Evolutionary conservation across 2,888 invertebrate species (phyloP).

Genomic region (Hofmannophila pseudospretella): DNA sequence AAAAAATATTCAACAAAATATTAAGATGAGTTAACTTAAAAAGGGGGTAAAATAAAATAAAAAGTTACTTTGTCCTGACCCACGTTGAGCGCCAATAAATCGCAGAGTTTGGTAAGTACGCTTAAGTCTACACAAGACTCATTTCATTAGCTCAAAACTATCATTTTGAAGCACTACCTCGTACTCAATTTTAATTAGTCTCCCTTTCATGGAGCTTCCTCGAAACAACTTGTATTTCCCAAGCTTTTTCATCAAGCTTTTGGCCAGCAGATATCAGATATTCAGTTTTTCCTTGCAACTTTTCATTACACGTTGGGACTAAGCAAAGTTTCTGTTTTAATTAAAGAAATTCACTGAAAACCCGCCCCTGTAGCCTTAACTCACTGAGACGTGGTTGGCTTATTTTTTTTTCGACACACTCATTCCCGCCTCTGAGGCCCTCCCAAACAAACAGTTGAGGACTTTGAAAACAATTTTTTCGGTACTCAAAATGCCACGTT

Average conservation of each 20-base stretch:
- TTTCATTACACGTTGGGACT: conserved; percentile 55
- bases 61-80: no score
- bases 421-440: conserved; percentile 77
- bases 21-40: no score
- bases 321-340: conserved; percentile 68
- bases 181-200: conserved; percentile 32
- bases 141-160: conserved; percentile 1
- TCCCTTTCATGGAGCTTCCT: conserved; percentile 24
- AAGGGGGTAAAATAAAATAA: no score
- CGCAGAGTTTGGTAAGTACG: no score
- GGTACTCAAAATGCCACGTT: conserved; percentile 16
- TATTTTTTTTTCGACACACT: conserved; percentile 74
- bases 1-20: no score
- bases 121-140: neutral
- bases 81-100: no score
- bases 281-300: conserved; percentile 40
- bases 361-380: conserved; percentile 73
- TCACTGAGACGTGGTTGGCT: conserved; percentile 76
- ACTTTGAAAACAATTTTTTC: conserved; percentile 66
- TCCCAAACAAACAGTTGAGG: conserved; percentile 75
- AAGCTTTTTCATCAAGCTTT: conserved; percentile 28
- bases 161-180: conserved; percentile 27
- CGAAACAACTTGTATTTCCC: conserved; percentile 20
- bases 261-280: conserved; percentile 23
- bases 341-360: conserved; percentile 70